phyloP scores from a whole-genome alignment of 2,113 vertebrate genomes.

The Labrus mixtus region DNA sequence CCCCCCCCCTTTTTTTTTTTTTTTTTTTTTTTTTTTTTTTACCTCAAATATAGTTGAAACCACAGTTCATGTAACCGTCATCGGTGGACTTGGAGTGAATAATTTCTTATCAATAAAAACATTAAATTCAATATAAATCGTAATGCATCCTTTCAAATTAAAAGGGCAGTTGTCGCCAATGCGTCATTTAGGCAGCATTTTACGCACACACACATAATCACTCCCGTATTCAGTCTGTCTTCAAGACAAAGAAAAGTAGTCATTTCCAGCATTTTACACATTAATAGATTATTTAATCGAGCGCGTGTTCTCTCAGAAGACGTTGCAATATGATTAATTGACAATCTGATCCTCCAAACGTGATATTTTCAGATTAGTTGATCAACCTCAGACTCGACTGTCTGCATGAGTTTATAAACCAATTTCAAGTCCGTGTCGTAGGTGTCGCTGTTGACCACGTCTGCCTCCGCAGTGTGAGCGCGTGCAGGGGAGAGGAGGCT shows the following conservation, averaged over 20 bases:
- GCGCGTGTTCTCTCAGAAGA: too few species aligned
- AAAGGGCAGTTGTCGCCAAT: constrained; percentile 54
- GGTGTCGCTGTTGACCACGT: constrained; percentile 95
- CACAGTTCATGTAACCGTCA: not conserved
- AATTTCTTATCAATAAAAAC: not conserved
- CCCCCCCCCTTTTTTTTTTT: too few species aligned
- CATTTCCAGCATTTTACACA: not conserved
- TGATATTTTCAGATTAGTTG: constrained; percentile 12
- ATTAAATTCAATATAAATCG: not conserved
- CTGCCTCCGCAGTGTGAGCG: constrained; percentile 82
- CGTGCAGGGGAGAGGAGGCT: constrained; percentile 84
- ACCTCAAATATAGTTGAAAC: not conserved
- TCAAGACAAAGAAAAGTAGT: constrained; percentile 12
- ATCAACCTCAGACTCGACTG: constrained; percentile 11
- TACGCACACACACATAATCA: constrained; percentile 3
- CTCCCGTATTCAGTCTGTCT: not conserved
- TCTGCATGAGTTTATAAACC: constrained; percentile 60
- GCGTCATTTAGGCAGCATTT: constrained; percentile 44
- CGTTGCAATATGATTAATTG: not conserved
- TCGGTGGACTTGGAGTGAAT: not conserved
- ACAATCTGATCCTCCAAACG: not conserved
- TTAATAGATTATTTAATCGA: not conserved
- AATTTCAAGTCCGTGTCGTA: constrained; percentile 89
- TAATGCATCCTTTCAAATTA: constrained; percentile 35
- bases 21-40: too few species aligned